phyloP scores from a whole-genome alignment of 2,113 vertebrate genomes.

The Hemicordylus capensis region DNA sequence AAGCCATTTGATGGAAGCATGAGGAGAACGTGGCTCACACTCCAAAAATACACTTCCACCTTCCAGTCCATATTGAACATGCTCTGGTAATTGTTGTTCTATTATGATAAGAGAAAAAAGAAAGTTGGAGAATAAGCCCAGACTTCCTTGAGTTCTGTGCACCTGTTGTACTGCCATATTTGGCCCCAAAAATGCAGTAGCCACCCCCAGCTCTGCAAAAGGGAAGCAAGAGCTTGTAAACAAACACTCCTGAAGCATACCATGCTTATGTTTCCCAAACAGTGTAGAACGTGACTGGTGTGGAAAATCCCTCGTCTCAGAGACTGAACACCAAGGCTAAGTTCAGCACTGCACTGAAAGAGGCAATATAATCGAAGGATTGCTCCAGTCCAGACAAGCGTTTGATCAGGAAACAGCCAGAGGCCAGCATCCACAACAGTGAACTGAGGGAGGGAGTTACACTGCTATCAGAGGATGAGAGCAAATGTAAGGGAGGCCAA shows the following conservation, averaged over 20 bases:
- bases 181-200: not conserved
- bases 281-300: not conserved
- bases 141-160: not conserved
- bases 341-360: not conserved
- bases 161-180: not conserved
- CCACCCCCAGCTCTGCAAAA: too few relatives aligned
- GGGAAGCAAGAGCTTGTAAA: too few relatives aligned
- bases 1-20: constrained; percentile 84
- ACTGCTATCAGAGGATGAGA: not conserved
- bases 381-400: not conserved
- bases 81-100: constrained; percentile 81
- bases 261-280: not conserved
- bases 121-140: not conserved
- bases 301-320: not conserved
- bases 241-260: not conserved
- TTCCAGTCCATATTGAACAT: constrained; percentile 85
- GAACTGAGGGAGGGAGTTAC: too few relatives aligned
- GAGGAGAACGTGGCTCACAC: constrained; percentile 83
- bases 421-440: not conserved
- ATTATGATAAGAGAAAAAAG: constrained; percentile 55
- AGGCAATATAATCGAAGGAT: not conserved
- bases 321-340: not conserved
- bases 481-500: not conserved
- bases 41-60: constrained; percentile 83
- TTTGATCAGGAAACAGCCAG: not conserved